Conservation (phyloP, 2,113 vertebrate genomes). For the Puffinus mauretanicus region DNA sequence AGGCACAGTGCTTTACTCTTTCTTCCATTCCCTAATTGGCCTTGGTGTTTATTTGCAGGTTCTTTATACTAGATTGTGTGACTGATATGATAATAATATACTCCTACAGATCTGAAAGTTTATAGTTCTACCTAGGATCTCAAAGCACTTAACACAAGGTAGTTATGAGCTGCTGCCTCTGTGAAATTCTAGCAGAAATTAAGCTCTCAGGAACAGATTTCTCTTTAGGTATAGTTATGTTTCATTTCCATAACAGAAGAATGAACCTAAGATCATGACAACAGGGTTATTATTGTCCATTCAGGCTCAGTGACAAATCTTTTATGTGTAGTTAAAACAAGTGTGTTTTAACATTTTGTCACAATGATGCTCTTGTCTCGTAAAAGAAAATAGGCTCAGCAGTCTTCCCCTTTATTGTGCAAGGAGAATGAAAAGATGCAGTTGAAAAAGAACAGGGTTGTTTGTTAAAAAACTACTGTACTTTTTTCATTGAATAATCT, state of each 20-base stretch:
- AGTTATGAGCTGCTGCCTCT: background rate
- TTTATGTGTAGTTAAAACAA: constrained; percentile 50
- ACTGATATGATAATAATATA: constrained; percentile 14
- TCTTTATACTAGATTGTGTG: background rate
- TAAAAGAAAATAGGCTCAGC: background rate
- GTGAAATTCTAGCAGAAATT: constrained; percentile 42
- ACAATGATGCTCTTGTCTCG: constrained; percentile 57
- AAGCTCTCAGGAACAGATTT: constrained; percentile 45
- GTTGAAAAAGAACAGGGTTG: constrained; percentile 23
- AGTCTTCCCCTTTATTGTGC: constrained; percentile 9
- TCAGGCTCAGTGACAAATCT: constrained; percentile 56
- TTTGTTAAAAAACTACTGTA: constrained; percentile 4
- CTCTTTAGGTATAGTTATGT: constrained; percentile 62
- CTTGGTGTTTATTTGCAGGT: background rate
- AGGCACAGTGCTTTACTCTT: background rate
- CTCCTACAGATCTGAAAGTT: constrained; percentile 6
- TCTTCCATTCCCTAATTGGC: constrained; percentile 31
- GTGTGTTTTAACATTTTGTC: constrained; percentile 55
- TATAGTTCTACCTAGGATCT: constrained; percentile 1
- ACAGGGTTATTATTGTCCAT: constrained; percentile 58
- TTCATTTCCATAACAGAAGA: constrained; percentile 63
- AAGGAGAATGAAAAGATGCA: constrained; percentile 50
- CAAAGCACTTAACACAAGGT: constrained; percentile 37
- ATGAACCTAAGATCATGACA: constrained; percentile 64
- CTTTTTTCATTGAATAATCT: background rate